phyloP scores from a whole-genome alignment of 2,888 invertebrate species.

The Ormyrus pomaceus region DNA sequence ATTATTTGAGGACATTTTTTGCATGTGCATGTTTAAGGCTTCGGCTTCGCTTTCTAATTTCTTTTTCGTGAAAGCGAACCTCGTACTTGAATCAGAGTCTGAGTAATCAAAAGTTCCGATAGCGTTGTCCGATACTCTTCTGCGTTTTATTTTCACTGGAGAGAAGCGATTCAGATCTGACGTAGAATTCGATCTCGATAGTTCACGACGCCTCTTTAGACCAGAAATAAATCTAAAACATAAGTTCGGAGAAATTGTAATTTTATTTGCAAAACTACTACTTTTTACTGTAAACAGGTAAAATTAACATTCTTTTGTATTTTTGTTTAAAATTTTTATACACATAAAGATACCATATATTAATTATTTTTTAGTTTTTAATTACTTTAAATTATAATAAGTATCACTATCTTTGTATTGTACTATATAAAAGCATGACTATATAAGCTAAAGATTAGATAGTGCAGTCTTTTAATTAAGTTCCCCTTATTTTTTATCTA shows the following conservation, averaged over 20 bases:
- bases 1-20: constrained; percentile 1
- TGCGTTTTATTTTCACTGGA: constrained; percentile 48
- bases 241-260: too few species aligned
- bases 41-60: constrained; percentile 4
- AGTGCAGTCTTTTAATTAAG: constrained; percentile 31
- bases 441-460: constrained; percentile 32
- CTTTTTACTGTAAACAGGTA: too few species aligned
- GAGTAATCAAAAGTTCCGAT: constrained; percentile 31
- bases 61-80: constrained; percentile 40
- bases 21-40: neutral
- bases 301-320: constrained; percentile 12
- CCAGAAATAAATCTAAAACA: constrained; percentile 59
- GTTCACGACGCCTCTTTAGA: constrained; percentile 60
- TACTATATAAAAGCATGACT: neutral
- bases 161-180: constrained; percentile 59
- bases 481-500: constrained; percentile 19
- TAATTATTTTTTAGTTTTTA: too few species aligned
- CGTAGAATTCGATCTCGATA: constrained; percentile 63
- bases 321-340: neutral
- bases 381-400: too few species aligned
- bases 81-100: constrained; percentile 38
- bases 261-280: too few species aligned
- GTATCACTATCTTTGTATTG: too few species aligned
- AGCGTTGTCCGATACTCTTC: constrained; percentile 49
- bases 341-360: too few species aligned